These are phyloP conservation scores for Diarsia brunnea DNA, from an alignment of 2,888 invertebrate genomes.

Conservation along the genomic window DNA sequence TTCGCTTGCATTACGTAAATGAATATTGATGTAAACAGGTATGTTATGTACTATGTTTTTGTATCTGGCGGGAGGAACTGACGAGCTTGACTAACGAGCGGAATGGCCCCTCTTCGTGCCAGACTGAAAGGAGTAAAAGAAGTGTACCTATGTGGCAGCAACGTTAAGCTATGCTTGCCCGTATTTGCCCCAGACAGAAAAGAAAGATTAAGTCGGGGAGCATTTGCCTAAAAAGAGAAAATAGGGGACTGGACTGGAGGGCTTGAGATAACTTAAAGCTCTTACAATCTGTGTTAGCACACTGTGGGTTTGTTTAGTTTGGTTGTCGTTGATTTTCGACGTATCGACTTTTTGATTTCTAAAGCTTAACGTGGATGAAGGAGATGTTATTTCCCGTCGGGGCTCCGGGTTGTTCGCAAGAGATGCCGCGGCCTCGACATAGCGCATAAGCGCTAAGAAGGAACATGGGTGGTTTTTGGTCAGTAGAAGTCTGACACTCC, in stretches of 20 bases:
- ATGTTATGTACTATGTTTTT: slow-evolving; percentile 8
- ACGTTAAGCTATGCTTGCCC: not conserved
- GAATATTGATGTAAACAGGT: slow-evolving; percentile 13
- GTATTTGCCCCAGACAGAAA: slow-evolving; percentile 35
- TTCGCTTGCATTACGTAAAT: slow-evolving; percentile 28
- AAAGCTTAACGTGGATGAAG: not conserved
- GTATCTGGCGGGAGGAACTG: not conserved
- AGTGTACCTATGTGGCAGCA: not conserved
- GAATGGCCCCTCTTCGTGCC: slow-evolving; percentile 3
- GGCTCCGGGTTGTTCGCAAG: too few relatives aligned
- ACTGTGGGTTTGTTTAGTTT: not conserved
- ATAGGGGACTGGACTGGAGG: not conserved
- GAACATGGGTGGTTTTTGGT: too few relatives aligned
- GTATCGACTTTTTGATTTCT: not conserved
- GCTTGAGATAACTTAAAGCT: slow-evolving; percentile 23
- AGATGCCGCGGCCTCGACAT: too few relatives aligned
- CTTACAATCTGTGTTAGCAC: slow-evolving; percentile 5
- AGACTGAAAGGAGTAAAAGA: slow-evolving; percentile 43
- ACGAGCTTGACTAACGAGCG: slow-evolving; percentile 8
- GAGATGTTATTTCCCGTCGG: not conserved
- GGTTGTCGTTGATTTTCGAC: slow-evolving; percentile 1
- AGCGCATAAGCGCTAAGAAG: too few relatives aligned
- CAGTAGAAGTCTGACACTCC: too few relatives aligned
- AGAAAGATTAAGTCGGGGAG: slow-evolving; percentile 7
- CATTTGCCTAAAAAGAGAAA: not conserved